Evolutionary conservation across 2,888 invertebrate species (phyloP).

Genomic region (Harpagoxenus sublaevis): DNA sequence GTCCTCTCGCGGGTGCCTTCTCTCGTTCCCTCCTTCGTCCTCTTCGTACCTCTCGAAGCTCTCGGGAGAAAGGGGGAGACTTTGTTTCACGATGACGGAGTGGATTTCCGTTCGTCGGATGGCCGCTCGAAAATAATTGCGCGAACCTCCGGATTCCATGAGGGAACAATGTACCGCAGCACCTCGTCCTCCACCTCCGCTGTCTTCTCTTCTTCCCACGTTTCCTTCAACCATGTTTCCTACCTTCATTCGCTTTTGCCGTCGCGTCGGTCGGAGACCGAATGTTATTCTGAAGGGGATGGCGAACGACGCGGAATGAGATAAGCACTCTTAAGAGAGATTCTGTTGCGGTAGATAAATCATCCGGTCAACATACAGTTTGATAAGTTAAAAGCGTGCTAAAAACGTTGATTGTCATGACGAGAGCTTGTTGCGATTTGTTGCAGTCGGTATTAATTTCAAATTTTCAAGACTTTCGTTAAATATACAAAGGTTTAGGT

Average conservation of each 20-base stretch:
- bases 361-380: constrained; percentile 35
- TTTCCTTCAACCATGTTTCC: constrained; percentile 9
- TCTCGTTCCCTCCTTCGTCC: neutral
- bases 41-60: neutral
- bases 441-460: constrained; percentile 5
- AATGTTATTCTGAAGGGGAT: constrained; percentile 33
- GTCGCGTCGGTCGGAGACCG: neutral
- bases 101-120: constrained; percentile 53
- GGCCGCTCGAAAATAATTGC: constrained; percentile 59
- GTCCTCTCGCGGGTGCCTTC: constrained; percentile 21
- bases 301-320: constrained; percentile 34
- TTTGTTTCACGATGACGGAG: constrained; percentile 51
- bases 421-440: constrained; percentile 7
- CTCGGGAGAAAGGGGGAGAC: constrained; percentile 20
- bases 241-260: constrained; percentile 16
- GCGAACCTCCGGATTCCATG: constrained; percentile 45
- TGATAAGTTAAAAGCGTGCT: constrained; percentile 23
- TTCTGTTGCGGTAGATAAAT: constrained; percentile 44
- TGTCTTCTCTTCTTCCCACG: neutral
- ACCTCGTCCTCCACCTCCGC: neutral
- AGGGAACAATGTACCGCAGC: constrained; percentile 41
- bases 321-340: constrained; percentile 46
- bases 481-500: neutral
- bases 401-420: neutral
- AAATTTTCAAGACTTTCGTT: neutral